Conservation (phyloP, 2,113 vertebrate species). For the Corynorhinus townsendii region DNA sequence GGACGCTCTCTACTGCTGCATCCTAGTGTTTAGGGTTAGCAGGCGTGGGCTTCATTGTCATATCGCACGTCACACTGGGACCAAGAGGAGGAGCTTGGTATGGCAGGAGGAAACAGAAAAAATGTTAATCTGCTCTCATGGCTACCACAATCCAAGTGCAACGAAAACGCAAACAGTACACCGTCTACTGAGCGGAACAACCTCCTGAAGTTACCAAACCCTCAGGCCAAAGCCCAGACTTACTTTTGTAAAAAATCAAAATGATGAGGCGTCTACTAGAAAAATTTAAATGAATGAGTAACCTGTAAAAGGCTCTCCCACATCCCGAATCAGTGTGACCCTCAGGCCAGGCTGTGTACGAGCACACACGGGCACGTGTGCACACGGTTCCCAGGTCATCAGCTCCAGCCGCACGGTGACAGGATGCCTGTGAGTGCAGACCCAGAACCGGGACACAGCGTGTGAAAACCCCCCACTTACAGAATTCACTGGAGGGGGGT, state of each 20-base stretch:
- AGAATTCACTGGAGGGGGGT: constrained; percentile 97
- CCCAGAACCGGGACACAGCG: not conserved
- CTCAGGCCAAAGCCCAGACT: not conserved
- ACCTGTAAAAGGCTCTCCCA: not conserved
- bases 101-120: not conserved
- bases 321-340: no score
- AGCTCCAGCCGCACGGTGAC: not conserved
- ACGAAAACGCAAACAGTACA: not conserved
- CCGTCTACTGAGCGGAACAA: not conserved
- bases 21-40: not conserved
- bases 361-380: fast-evolving
- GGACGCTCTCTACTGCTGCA: not conserved
- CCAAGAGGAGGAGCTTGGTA: not conserved
- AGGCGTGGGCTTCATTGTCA: not conserved
- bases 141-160: not conserved
- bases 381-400: no score
- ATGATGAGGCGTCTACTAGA: not conserved
- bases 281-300: not conserved
- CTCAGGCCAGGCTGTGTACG: not conserved
- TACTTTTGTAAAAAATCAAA: not conserved
- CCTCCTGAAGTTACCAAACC: not conserved
- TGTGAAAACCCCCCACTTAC: constrained; percentile 81
- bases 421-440: no score
- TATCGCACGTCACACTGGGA: not conserved
- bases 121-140: not conserved